Percentiles rank a stretch among this genome's conserved stretches.
Evolutionary conservation across 2,888 invertebrate species (phyloP).

Genomic region (Graphium colonna): DNA sequence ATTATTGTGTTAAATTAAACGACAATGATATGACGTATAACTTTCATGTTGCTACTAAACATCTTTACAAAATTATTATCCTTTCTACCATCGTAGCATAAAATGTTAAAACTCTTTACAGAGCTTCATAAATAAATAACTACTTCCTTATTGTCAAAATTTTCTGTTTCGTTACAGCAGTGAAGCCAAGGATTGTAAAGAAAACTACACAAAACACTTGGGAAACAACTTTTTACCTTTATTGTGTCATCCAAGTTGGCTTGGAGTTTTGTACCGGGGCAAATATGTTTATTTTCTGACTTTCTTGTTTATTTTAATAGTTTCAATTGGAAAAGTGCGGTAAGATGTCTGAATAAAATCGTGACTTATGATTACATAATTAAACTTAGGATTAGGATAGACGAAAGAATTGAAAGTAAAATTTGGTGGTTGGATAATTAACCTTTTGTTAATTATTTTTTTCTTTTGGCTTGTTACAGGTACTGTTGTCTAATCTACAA

Average conservation of each 20-base stretch:
- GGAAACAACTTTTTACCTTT: conserved; percentile 2
- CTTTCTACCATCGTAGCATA: no score
- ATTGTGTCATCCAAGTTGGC: conserved; percentile 1
- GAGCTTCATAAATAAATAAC: background rate
- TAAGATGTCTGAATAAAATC: background rate
- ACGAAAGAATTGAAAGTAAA: no score
- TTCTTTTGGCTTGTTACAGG: no score
- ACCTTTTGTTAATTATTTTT: no score
- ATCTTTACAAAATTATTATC: no score
- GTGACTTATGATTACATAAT: no score
- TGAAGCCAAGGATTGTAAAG: background rate
- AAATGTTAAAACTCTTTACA: background rate
- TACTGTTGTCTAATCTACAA: no score
- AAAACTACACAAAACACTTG: conserved; percentile 10
- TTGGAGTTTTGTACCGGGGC: background rate
- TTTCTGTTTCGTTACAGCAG: background rate
- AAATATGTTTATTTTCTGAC: conserved; percentile 3
- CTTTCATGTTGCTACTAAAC: no score
- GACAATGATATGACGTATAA: no score
- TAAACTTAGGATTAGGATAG: no score
- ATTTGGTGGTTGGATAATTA: no score
- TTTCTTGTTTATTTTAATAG: background rate
- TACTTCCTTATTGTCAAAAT: background rate
- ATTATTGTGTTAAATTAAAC: no score
- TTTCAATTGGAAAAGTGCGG: background rate